phyloP scores from a whole-genome alignment of 2,888 invertebrate genomes.

The Drosophila robusta region DNA sequence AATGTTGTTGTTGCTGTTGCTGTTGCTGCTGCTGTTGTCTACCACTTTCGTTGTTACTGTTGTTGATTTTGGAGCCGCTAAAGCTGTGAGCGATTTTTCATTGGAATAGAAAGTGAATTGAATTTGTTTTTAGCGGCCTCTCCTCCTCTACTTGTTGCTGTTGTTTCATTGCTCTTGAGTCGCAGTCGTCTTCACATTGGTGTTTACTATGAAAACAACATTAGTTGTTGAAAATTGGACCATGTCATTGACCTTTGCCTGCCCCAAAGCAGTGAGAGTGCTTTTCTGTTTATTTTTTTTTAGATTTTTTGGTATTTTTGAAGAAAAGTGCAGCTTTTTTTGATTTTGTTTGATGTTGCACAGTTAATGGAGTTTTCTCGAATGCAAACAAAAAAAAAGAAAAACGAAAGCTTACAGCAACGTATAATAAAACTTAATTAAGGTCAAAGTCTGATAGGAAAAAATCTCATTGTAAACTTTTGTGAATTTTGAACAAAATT shows the following conservation, averaged over 20 bases:
- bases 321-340: constrained; percentile 43
- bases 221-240: constrained; percentile 67
- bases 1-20: constrained; percentile 46
- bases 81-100: constrained; percentile 76
- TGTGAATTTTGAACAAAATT: no score
- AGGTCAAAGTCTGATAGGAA: neutral
- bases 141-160: constrained; percentile 35
- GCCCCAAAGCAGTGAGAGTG: constrained; percentile 78
- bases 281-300: constrained; percentile 39
- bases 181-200: constrained; percentile 54
- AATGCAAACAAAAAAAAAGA: constrained; percentile 25
- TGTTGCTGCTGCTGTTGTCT: constrained; percentile 53
- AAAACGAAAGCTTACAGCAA: constrained; percentile 12
- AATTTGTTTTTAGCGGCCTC: constrained; percentile 60
- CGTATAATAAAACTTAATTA: neutral
- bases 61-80: constrained; percentile 57
- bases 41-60: constrained; percentile 76
- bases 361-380: constrained; percentile 43
- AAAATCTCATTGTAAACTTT: no score
- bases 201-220: constrained; percentile 62
- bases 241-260: constrained; percentile 81
- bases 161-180: constrained; percentile 58
- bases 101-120: constrained; percentile 82
- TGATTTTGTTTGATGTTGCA: neutral
- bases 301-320: constrained; percentile 19